phyloP scores from a whole-genome alignment of 2,113 vertebrate genomes.

The Eptatretus burgeri region DNA sequence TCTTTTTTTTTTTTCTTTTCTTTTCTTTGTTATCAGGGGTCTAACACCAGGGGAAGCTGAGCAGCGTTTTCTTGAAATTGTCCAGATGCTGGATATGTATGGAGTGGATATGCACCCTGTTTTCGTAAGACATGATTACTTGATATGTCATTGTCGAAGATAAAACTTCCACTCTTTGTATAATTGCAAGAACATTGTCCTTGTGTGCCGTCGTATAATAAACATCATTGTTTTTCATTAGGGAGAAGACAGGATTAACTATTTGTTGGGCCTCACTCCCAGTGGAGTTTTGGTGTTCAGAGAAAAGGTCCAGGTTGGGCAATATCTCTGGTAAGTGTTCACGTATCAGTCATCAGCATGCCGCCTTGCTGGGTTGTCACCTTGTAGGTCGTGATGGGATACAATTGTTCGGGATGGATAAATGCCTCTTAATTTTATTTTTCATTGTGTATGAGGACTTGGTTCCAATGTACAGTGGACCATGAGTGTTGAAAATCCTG shows the following conservation, averaged over 20 bases:
- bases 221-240: constrained; percentile 14
- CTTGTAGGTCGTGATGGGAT: too few relatives aligned
- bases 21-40: constrained; percentile 19
- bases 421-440: too few relatives aligned
- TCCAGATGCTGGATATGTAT: constrained; percentile 58
- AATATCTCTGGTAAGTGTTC: constrained; percentile 55
- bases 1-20: background rate
- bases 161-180: background rate
- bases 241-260: constrained; percentile 59
- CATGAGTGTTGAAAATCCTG: too few relatives aligned
- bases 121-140: background rate
- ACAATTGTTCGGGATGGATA: too few relatives aligned
- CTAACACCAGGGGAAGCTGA: constrained; percentile 41
- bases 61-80: constrained; percentile 35
- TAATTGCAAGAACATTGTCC: background rate
- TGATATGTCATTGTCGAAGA: background rate
- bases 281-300: constrained; percentile 54
- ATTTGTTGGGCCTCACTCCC: constrained; percentile 57
- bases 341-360: background rate
- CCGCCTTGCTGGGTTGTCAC: background rate
- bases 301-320: constrained; percentile 62
- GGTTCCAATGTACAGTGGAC: too few relatives aligned
- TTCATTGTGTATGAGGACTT: too few relatives aligned
- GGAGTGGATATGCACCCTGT: constrained; percentile 59
- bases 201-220: background rate